Percentiles rank a stretch among this genome's conserved stretches.
These are phyloP conservation scores for Anastatus disparis DNA, from an alignment of 1,140 invertebrate genomes.

Conservation along the genomic window DNA sequence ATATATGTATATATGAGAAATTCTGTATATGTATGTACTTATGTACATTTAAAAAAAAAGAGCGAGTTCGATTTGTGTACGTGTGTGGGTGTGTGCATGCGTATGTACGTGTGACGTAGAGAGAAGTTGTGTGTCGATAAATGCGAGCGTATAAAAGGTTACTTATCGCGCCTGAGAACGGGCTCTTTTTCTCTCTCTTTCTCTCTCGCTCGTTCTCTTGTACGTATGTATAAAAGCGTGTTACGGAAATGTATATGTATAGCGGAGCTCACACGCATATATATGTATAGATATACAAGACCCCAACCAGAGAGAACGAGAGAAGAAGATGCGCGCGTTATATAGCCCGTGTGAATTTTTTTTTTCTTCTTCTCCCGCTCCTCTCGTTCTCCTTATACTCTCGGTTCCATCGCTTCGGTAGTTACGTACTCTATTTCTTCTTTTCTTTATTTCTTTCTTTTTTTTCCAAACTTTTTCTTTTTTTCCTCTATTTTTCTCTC, in stretches of 20 bases:
- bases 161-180: constrained; percentile 40
- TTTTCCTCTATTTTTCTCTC: neutral
- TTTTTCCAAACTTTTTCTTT: neutral
- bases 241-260: neutral
- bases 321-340: constrained; percentile 27
- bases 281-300: no score
- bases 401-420: no score
- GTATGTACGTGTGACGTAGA: no score
- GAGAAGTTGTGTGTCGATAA: constrained; percentile 33
- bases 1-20: no score
- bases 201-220: neutral
- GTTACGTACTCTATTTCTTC: constrained; percentile 5
- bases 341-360: constrained; percentile 40
- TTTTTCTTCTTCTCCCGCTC: no score
- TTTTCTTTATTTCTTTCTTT: neutral
- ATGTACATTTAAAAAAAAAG: constrained; percentile 38
- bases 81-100: no score
- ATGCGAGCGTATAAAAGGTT: constrained; percentile 35
- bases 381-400: no score
- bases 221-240: constrained; percentile 28
- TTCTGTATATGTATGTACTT: constrained; percentile 39
- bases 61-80: neutral
- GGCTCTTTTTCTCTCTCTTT: no score
- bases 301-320: neutral
- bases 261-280: neutral